These are phyloP conservation scores for Melopsittacus undulatus DNA, from an alignment of 2,797 vertebrate genomes.

Conservation along the genomic window DNA sequence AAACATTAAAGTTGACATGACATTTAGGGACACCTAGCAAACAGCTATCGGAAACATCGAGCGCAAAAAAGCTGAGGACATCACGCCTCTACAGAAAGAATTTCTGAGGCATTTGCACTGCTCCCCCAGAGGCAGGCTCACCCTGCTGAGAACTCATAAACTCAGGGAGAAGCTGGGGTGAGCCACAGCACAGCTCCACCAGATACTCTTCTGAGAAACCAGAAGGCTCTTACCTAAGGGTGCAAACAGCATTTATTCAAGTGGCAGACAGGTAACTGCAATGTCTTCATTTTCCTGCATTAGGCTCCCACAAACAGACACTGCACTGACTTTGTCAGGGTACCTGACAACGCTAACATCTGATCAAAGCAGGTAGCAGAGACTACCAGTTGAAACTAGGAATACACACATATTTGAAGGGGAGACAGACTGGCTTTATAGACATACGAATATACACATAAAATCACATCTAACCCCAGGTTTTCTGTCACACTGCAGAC, in stretches of 20 bases:
- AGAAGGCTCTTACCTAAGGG: neutral
- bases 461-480: neutral
- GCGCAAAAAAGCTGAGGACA: accelerated
- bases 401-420: neutral
- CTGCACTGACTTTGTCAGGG: neutral
- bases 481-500: neutral
- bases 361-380: slow-evolving; percentile 20
- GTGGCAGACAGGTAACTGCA: neutral
- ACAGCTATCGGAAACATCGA: neutral
- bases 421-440: neutral
- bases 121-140: neutral
- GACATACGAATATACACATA: neutral
- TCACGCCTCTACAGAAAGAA: accelerated
- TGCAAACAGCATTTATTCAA: neutral
- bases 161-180: neutral
- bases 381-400: neutral
- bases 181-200: neutral
- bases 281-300: neutral
- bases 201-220: neutral
- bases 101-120: accelerated
- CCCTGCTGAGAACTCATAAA: neutral
- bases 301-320: neutral
- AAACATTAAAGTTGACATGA: neutral
- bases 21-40: neutral
- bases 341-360: neutral